phyloP scores from a whole-genome alignment of 1,140 invertebrate species.

The Drosophila simulans region DNA sequence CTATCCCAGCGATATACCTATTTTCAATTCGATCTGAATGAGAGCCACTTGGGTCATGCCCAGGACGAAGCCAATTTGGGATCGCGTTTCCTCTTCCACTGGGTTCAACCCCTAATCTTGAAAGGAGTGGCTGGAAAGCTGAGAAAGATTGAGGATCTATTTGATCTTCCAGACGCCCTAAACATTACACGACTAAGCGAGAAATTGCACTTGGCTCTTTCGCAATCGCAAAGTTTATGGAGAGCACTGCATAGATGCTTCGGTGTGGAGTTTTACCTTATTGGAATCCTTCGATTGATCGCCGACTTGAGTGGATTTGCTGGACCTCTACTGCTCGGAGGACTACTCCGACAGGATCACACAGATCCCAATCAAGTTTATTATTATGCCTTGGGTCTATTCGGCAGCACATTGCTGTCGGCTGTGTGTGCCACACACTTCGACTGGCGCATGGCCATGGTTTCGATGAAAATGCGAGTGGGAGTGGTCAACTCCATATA shows the following conservation, averaged over 20 bases:
- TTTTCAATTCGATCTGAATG: slow-evolving; percentile 85
- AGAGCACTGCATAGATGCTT: slow-evolving; percentile 92
- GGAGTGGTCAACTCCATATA: slow-evolving; percentile 94
- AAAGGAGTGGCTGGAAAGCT: slow-evolving; percentile 92
- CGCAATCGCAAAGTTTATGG: slow-evolving; percentile 86
- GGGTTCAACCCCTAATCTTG: slow-evolving; percentile 94
- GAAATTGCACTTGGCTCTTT: slow-evolving; percentile 64
- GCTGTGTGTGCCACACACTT: slow-evolving; percentile 95
- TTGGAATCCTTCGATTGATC: slow-evolving; percentile 94
- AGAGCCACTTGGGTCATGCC: slow-evolving; percentile 90
- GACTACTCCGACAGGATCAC: slow-evolving; percentile 55
- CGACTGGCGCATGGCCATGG: slow-evolving; percentile 93
- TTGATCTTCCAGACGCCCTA: slow-evolving; percentile 89
- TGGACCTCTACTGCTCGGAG: slow-evolving; percentile 92
- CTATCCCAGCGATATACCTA: slow-evolving; percentile 80
- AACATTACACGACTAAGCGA: slow-evolving; percentile 70
- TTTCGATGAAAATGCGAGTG: slow-evolving; percentile 94
- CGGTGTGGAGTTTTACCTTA: slow-evolving; percentile 93
- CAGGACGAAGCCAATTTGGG: slow-evolving; percentile 90
- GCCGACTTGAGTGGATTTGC: slow-evolving; percentile 94
- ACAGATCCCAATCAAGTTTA: slow-evolving; percentile 87
- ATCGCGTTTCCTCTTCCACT: slow-evolving; percentile 93
- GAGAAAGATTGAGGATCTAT: slow-evolving; percentile 92
- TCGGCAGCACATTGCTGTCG: slow-evolving; percentile 88
- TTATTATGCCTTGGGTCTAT: slow-evolving; percentile 91